Conservation (phyloP, 2,888 invertebrate genomes). For the Lochmaea capreae region DNA sequence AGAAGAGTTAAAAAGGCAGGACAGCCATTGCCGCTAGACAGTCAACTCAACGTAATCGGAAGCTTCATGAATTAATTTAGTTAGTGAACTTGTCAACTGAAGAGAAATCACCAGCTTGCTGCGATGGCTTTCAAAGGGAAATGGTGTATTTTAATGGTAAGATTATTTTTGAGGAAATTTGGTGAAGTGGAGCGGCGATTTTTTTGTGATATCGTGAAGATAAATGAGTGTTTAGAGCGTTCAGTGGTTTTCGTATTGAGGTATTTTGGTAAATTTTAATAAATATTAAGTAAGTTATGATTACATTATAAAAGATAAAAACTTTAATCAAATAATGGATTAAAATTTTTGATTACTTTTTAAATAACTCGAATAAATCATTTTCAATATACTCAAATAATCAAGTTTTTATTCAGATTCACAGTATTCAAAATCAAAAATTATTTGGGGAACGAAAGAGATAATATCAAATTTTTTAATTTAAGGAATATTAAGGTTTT, state of each 20-base stretch:
- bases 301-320: neutral
- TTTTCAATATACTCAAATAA: too few relatives aligned
- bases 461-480: too few relatives aligned
- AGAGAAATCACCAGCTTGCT: neutral
- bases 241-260: neutral
- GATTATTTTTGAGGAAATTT: constrained; percentile 9
- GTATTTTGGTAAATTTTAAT: neutral
- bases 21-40: constrained; percentile 58
- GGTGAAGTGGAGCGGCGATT: neutral
- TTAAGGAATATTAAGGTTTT: too few relatives aligned
- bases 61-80: constrained; percentile 42
- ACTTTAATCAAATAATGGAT: neutral
- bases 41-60: constrained; percentile 57
- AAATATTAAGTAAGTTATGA: neutral
- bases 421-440: too few relatives aligned
- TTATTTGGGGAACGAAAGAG: too few relatives aligned
- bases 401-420: too few relatives aligned
- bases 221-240: neutral
- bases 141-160: constrained; percentile 55
- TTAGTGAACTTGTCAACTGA: constrained; percentile 33
- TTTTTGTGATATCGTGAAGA: constrained; percentile 18
- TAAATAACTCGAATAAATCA: too few relatives aligned
- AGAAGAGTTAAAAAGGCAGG: constrained; percentile 60
- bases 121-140: constrained; percentile 48
- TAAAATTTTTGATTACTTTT: neutral